A percentile compares a stretch with the other conserved stretches of the same genome.
Conservation (phyloP, 2,888 invertebrate species). For the Ormyrus nitidulus region DNA sequence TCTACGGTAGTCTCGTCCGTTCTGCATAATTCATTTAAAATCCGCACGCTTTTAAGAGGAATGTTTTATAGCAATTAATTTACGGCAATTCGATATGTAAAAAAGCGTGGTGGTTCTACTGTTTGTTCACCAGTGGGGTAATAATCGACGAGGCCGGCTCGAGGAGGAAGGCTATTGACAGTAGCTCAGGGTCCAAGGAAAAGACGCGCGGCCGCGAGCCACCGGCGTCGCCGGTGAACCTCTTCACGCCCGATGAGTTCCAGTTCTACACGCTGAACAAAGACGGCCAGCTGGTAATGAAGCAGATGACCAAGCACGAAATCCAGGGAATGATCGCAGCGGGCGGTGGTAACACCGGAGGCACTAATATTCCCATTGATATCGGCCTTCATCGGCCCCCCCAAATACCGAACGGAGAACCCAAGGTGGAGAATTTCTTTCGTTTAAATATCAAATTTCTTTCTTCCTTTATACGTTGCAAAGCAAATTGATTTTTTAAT, state of each 20-base stretch:
- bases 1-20: too few relatives aligned
- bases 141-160: conserved; percentile 46
- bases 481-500: background rate
- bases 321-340: conserved; percentile 91
- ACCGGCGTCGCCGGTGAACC: conserved; percentile 83
- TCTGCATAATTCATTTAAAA: too few relatives aligned
- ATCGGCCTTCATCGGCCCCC: conserved; percentile 65
- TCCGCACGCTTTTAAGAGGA: too few relatives aligned
- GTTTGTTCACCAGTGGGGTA: conserved; percentile 12
- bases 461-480: background rate
- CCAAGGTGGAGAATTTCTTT: conserved; percentile 61
- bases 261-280: conserved; percentile 93
- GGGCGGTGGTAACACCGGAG: conserved; percentile 79
- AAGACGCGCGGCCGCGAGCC: conserved; percentile 52
- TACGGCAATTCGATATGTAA: too few relatives aligned
- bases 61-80: too few relatives aligned
- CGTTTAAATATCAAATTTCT: background rate
- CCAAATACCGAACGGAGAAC: conserved; percentile 62
- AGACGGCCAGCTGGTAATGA: conserved; percentile 87
- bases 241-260: conserved; percentile 88
- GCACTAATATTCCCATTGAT: conserved; percentile 73
- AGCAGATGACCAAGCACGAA: conserved; percentile 89
- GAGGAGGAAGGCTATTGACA: conserved; percentile 4
- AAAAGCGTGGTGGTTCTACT: background rate
- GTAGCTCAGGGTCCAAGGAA: background rate